Evolutionary conservation across 2,888 invertebrate genomes (phyloP).

Genomic region (Entomobrya multifasciata): DNA sequence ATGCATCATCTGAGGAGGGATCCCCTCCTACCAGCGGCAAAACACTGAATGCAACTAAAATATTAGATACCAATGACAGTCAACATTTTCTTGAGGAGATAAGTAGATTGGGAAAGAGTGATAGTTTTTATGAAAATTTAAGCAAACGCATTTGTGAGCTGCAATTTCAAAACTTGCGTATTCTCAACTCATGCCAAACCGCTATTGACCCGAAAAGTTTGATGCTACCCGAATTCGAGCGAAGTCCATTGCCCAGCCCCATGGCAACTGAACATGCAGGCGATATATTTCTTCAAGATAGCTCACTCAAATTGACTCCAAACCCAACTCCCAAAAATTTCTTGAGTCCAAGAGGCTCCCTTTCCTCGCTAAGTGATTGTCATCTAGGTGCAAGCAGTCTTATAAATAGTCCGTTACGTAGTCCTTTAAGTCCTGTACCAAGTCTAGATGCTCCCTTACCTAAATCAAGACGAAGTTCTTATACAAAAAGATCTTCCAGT

Average conservation of each 20-base stretch:
- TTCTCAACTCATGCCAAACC: constrained; percentile 78
- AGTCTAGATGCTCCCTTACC: constrained; percentile 49
- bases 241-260: constrained; percentile 77
- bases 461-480: constrained; percentile 62
- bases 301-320: constrained; percentile 62
- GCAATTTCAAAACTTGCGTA: constrained; percentile 79
- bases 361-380: constrained; percentile 50
- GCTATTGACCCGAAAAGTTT: constrained; percentile 75
- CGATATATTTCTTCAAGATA: constrained; percentile 33
- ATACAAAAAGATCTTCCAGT: constrained; percentile 68
- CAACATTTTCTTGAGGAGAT: constrained; percentile 79
- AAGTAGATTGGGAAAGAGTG: constrained; percentile 77
- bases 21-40: not conserved
- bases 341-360: constrained; percentile 65
- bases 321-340: constrained; percentile 69
- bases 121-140: constrained; percentile 79
- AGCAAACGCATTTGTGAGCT: constrained; percentile 79
- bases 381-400: constrained; percentile 52
- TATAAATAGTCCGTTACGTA: constrained; percentile 68
- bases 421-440: constrained; percentile 60
- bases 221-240: constrained; percentile 72
- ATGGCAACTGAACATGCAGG: constrained; percentile 61
- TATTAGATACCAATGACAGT: constrained; percentile 78
- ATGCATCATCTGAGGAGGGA: not conserved
- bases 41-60: constrained; percentile 51